A percentile compares a stretch with the other conserved stretches of the same genome.
Conservation (phyloP, 2,888 invertebrate species). For the Dicyrtomina minuta region DNA sequence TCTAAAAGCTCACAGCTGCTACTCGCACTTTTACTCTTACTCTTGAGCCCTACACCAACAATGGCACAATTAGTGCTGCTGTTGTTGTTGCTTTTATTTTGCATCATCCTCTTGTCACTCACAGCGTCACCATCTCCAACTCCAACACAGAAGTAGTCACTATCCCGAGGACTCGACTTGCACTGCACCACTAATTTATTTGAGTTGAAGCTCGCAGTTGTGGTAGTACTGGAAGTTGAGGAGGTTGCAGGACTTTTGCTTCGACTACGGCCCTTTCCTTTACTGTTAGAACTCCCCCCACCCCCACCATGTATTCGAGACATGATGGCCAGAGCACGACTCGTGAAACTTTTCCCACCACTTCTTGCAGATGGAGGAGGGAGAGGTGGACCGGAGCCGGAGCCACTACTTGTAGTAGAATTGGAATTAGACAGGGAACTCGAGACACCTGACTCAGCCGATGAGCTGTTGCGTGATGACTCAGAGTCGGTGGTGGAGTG, state of each 20-base stretch:
- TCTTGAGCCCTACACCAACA: slow-evolving; percentile 7
- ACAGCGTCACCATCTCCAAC: background rate
- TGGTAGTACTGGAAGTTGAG: slow-evolving; percentile 17
- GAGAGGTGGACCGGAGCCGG: no score
- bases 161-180: background rate
- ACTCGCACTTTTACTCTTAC: slow-evolving; percentile 38
- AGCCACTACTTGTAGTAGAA: background rate
- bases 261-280: slow-evolving; percentile 38
- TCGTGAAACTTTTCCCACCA: background rate
- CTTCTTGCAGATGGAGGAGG: no score
- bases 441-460: background rate
- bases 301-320: slow-evolving; percentile 7
- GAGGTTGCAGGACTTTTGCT: slow-evolving; percentile 46
- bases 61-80: background rate
- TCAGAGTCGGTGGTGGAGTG: slow-evolving; percentile 11
- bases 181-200: background rate
- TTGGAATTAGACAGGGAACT: background rate
- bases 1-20: slow-evolving; percentile 52
- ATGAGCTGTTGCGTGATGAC: slow-evolving; percentile 13
- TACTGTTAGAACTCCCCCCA: background rate
- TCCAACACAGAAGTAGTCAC: background rate
- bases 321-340: slow-evolving; percentile 19
- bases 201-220: background rate
- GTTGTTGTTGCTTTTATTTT: background rate
- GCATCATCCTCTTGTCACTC: background rate